Evolutionary conservation across 2,888 invertebrate species (phyloP).

Genomic region (Thereva unica): DNA sequence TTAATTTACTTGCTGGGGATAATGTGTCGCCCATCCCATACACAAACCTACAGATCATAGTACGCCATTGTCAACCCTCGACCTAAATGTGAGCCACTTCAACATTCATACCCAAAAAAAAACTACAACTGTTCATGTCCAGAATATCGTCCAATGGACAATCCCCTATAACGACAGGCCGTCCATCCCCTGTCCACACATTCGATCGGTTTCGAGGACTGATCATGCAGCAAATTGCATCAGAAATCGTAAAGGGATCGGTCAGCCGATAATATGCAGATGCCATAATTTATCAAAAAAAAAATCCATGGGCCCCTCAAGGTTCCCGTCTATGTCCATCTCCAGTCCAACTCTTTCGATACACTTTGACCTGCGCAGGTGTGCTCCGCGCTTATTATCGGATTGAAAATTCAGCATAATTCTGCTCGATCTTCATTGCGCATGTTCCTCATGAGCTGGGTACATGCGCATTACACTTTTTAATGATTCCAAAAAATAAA

Average conservation of each 20-base stretch:
- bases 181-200: not conserved
- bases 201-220: slow-evolving; percentile 11
- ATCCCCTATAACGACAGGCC: not conserved
- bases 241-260: slow-evolving; percentile 11
- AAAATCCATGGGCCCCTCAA: not conserved
- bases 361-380: slow-evolving; percentile 29
- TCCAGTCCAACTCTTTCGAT: slow-evolving; percentile 13
- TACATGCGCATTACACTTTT: slow-evolving; percentile 28
- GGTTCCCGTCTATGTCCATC: slow-evolving; percentile 5
- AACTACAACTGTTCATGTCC: too few relatives aligned
- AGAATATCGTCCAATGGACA: too few relatives aligned
- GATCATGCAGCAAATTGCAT: slow-evolving; percentile 32
- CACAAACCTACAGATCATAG: too few relatives aligned
- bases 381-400: slow-evolving; percentile 5
- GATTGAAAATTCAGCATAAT: not conserved
- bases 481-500: slow-evolving; percentile 6
- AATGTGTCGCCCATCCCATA: slow-evolving; percentile 2
- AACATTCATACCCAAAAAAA: too few relatives aligned
- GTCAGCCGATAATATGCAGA: slow-evolving; percentile 15
- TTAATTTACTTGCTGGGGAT: not conserved
- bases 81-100: not conserved
- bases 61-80: not conserved
- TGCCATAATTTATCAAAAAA: not conserved
- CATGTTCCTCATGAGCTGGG: not conserved
- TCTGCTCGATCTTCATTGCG: not conserved